Conservation (phyloP, 2,113 vertebrate species). For the Romanogobio albipinnatus region DNA sequence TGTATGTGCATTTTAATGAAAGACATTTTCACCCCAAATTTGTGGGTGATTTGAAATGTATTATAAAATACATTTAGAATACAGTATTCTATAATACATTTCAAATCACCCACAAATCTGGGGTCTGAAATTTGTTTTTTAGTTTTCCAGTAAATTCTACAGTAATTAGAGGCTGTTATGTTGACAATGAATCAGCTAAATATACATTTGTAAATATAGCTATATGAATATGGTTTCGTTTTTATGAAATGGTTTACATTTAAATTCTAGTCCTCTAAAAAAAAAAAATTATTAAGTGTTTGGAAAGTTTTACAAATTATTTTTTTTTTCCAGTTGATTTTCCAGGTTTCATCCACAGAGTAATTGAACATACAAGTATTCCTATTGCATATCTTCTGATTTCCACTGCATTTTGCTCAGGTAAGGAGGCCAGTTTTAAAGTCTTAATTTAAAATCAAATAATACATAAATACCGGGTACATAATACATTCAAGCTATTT, state of each 20-base stretch:
- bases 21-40: neutral
- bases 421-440: neutral
- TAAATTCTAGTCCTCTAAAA: neutral
- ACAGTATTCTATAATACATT: no score
- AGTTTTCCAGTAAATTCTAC: no score
- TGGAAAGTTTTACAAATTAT: neutral
- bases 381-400: slow-evolving; percentile 22
- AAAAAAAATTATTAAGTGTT: no score
- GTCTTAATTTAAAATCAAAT: neutral
- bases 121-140: neutral
- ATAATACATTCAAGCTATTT: no score
- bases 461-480: no score
- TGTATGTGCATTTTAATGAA: neutral
- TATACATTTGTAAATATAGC: neutral
- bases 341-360: neutral
- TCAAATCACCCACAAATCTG: neutral
- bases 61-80: no score
- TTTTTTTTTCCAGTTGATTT: neutral
- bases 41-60: no score
- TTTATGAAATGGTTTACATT: neutral
- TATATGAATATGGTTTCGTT: neutral
- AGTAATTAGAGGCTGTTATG: neutral
- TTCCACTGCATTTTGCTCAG: slow-evolving; percentile 17
- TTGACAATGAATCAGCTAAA: neutral
- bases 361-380: neutral